phyloP scores from a whole-genome alignment of 2,888 invertebrate species.

The Latrodectus hesperus region DNA sequence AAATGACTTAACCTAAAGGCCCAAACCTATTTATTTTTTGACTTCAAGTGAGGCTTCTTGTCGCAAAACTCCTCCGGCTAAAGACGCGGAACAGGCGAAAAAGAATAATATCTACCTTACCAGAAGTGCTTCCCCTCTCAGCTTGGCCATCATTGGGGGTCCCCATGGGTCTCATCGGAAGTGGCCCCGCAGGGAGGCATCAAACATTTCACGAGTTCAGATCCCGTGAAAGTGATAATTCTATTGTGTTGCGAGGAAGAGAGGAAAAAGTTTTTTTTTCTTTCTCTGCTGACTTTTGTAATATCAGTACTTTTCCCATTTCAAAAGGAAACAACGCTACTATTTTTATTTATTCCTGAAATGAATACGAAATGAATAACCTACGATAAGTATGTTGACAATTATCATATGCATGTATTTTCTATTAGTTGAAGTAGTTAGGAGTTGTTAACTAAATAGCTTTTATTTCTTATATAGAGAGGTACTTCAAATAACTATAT shows the following conservation, averaged over 20 bases:
- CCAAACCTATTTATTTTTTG: constrained; percentile 17
- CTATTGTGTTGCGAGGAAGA: constrained; percentile 17
- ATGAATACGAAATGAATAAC: too few relatives aligned
- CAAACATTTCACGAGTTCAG: constrained; percentile 42
- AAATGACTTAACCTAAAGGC: constrained; percentile 13
- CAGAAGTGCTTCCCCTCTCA: background rate
- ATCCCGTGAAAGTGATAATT: constrained; percentile 48
- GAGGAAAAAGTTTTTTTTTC: constrained; percentile 11
- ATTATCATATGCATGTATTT: too few relatives aligned
- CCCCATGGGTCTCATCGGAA: constrained; percentile 38
- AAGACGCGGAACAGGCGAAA: background rate
- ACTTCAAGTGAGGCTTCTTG: background rate
- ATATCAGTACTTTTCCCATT: background rate
- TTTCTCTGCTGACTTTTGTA: background rate
- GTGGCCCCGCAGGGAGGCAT: constrained; percentile 38
- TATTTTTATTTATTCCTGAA: too few relatives aligned
- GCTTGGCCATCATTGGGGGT: constrained; percentile 28
- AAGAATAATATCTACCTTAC: constrained; percentile 34
- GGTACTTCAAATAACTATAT: too few relatives aligned
- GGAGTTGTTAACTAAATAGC: too few relatives aligned
- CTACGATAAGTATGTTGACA: too few relatives aligned
- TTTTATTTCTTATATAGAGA: too few relatives aligned
- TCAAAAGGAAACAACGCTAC: background rate
- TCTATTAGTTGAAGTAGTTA: too few relatives aligned
- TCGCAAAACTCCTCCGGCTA: constrained; percentile 15